Evolutionary conservation across 2,888 invertebrate genomes (phyloP).

Genomic region (Cryptocheilus praepositus): DNA sequence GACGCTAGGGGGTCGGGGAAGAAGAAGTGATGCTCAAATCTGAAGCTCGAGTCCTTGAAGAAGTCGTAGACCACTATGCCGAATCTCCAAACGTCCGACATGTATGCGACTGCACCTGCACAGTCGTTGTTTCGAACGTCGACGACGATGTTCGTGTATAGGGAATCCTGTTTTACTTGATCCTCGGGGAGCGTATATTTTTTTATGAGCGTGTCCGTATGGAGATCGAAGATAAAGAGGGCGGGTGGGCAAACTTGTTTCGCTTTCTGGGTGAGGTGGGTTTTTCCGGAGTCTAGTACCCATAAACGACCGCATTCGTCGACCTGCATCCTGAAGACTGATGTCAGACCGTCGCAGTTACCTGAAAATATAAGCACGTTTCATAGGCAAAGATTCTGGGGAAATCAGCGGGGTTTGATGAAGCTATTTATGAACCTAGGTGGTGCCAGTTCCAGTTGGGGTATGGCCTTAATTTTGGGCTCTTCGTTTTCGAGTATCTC

Average conservation of each 20-base stretch:
- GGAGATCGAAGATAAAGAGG: conserved; percentile 83
- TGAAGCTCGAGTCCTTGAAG: conserved; percentile 79
- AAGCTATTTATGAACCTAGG: conserved; percentile 72
- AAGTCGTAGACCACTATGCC: conserved; percentile 81
- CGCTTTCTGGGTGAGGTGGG: conserved; percentile 80
- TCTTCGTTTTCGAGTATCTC: conserved; percentile 77
- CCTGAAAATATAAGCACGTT: conserved; percentile 18
- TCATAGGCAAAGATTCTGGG: too few relatives aligned
- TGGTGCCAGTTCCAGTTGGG: conserved; percentile 85
- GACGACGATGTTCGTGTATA: conserved; percentile 82
- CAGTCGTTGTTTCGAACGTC: conserved; percentile 80
- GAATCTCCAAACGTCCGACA: conserved; percentile 84
- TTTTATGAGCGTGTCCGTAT: conserved; percentile 79
- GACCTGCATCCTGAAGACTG: conserved; percentile 85
- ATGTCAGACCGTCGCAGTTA: conserved; percentile 83
- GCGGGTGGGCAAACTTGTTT: conserved; percentile 85
- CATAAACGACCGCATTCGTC: conserved; percentile 87
- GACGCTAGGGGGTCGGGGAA: conserved; percentile 85
- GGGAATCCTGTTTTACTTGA: conserved; percentile 81
- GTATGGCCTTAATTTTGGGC: conserved; percentile 83
- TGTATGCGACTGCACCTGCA: conserved; percentile 80
- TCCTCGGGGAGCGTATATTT: conserved; percentile 81
- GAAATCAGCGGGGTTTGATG: too few relatives aligned
- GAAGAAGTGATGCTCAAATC: conserved; percentile 83
- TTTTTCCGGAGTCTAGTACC: conserved; percentile 88